These are phyloP conservation scores for Ametastegia equiseti DNA, from an alignment of 2,888 invertebrate genomes.

Conservation along the genomic window DNA sequence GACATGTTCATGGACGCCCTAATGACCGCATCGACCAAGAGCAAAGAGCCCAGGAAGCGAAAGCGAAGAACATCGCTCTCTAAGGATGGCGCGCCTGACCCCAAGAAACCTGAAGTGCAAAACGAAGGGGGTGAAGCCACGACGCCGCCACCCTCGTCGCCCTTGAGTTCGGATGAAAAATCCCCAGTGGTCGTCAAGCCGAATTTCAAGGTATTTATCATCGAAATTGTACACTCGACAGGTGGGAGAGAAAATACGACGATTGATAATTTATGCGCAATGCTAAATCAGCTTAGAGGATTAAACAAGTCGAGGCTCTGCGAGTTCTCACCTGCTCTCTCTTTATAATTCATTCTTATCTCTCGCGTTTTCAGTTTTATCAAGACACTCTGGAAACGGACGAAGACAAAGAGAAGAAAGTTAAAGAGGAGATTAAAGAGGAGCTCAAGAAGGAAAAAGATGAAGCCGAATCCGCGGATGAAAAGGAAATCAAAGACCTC, in stretches of 20 bases:
- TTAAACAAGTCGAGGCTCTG: background rate
- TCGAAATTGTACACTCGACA: background rate
- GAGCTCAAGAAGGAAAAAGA: constrained; percentile 65
- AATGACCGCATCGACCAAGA: constrained; percentile 85
- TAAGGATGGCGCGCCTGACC: constrained; percentile 81
- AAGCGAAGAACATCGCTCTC: constrained; percentile 86
- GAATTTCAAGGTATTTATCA: constrained; percentile 74
- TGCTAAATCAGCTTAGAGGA: background rate
- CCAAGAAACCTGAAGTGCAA: constrained; percentile 78
- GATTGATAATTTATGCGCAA: background rate
- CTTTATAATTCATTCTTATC: background rate
- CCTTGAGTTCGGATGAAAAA: constrained; percentile 67
- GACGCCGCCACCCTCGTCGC: constrained; percentile 76
- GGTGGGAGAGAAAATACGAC: background rate
- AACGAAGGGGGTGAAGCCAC: constrained; percentile 63
- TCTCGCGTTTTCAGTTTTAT: constrained; percentile 82
- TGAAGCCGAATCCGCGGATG: constrained; percentile 57
- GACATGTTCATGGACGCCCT: constrained; percentile 96
- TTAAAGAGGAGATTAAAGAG: constrained; percentile 70
- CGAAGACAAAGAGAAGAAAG: constrained; percentile 78
- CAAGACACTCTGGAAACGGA: constrained; percentile 92
- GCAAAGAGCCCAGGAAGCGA: constrained; percentile 87
- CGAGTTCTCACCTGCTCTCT: background rate
- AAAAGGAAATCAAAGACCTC: constrained; percentile 58
- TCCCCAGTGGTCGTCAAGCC: constrained; percentile 75